Evolutionary conservation across 2,888 invertebrate species (phyloP).

Genomic region (Oscheius onirici): DNA sequence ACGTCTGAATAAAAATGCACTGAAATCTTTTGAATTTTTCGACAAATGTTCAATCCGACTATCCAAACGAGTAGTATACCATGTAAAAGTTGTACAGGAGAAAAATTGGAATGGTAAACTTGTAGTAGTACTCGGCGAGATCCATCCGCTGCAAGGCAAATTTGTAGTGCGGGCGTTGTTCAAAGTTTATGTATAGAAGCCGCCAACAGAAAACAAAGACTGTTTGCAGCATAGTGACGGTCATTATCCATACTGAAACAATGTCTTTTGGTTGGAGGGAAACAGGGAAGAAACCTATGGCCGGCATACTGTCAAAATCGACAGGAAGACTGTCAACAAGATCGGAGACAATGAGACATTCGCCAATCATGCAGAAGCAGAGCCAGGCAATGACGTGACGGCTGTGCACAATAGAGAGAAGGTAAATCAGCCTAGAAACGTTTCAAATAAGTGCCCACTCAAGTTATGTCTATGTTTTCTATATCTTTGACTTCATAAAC

Average conservation of each 20-base stretch:
- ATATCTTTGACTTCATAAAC: too few relatives aligned
- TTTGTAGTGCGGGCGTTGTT: background rate
- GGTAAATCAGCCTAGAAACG: background rate
- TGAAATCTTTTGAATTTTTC: background rate
- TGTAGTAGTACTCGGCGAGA: background rate
- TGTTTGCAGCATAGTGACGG: background rate
- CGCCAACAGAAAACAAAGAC: background rate
- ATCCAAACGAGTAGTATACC: conserved; percentile 8
- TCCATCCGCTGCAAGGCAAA: background rate
- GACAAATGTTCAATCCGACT: background rate
- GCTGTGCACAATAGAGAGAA: background rate
- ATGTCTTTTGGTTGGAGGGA: background rate
- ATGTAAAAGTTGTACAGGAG: conserved; percentile 13
- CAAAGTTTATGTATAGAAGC: background rate
- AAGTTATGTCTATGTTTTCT: too few relatives aligned
- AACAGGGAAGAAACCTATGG: background rate
- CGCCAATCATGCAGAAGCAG: background rate
- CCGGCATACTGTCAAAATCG: conserved; percentile 15
- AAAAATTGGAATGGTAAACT: background rate
- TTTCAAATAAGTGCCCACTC: background rate
- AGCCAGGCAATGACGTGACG: background rate
- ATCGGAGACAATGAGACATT: background rate
- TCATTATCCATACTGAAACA: background rate
- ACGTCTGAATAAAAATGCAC: background rate
- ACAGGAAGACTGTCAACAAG: conserved; percentile 9